Evolutionary conservation across 2,797 vertebrate species (phyloP).

Genomic region (Crocidura indochinensis): DNA sequence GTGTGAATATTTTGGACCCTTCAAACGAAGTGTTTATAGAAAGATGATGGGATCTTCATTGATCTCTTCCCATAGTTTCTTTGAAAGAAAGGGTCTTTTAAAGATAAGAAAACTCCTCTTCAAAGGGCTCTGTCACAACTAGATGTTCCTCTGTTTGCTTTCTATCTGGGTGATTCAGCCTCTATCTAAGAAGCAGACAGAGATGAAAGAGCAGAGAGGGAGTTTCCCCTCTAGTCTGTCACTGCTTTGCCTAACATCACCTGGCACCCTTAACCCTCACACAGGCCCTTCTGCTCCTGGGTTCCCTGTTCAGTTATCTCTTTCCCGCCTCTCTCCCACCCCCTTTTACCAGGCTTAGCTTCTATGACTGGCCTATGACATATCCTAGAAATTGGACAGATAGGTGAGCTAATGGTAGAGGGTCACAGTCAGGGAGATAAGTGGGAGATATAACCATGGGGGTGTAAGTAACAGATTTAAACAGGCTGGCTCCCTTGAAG

Average conservation of each 20-base stretch:
- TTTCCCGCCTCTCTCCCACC: background rate
- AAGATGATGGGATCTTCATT: background rate
- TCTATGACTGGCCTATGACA: background rate
- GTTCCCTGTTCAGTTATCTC: background rate
- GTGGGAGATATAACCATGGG: fast-evolving
- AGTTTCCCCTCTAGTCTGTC: too few relatives aligned
- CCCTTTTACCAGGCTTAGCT: fast-evolving
- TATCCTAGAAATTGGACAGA: background rate
- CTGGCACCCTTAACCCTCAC: background rate
- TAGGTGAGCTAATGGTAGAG: too few relatives aligned
- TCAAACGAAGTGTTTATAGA: background rate
- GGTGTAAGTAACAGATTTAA: fast-evolving
- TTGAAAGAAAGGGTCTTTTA: background rate
- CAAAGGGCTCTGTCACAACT: background rate
- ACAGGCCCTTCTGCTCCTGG: background rate
- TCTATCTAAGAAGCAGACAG: background rate
- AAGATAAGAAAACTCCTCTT: conserved; percentile 1
- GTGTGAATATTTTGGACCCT: background rate
- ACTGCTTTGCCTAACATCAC: background rate
- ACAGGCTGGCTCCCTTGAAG: background rate
- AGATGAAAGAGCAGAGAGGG: background rate
- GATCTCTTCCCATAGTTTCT: background rate
- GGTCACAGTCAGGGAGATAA: background rate
- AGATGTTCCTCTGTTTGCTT: background rate
- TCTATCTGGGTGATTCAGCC: background rate